Evolutionary conservation across 2,113 vertebrate genomes (phyloP), one percentile per base, ranked within the genome.

Genomic region (Notothenia rossii): DNA sequence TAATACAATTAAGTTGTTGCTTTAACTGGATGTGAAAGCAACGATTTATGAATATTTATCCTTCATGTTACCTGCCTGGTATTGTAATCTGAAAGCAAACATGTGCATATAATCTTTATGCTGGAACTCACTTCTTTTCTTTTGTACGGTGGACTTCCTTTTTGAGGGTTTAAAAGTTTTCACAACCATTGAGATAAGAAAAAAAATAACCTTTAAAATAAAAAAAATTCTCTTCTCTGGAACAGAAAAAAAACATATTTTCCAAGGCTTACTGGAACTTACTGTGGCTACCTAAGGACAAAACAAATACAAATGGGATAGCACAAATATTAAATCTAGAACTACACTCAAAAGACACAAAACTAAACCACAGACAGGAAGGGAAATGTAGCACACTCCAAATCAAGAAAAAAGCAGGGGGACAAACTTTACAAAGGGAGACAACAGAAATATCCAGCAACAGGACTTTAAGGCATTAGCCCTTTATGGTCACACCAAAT

Each of bases 211-310:
- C 17, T 79, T 43, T 43, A n/a, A 60, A 68, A 53, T 18, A 33
- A 61, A 22, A 22, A 22, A 22, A 22, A 22, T 22, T 48, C 11
- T 36, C 20, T 20, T 50, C 54, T 20, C 13, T 74, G 60, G 13
- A 36, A 48, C 18, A 54, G 48, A 29, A 7, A 54, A 5, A 10
- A 1, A 17, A 66, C 45, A 2, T 29, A 8, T 43, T 25, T 71
- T 49, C n/a, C 6, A 33, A 22, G 8, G 36, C 36, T 40, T 40
- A 20, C 14, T 66, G 29, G 25, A 59, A 54, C 45, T 68, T 13
- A 53, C 22, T 68, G 48, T 18, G 40, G 18, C 49, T 45, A 33
- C 51, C 10, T 40, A 13, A 48, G 53, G 79, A 75, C 65, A 56
- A 64, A 56, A 62, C 50, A 70, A 53, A 58, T 58, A n/a, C 7